Conservation (phyloP, 1,140 invertebrate genomes). For the Bombus pyrosoma region DNA sequence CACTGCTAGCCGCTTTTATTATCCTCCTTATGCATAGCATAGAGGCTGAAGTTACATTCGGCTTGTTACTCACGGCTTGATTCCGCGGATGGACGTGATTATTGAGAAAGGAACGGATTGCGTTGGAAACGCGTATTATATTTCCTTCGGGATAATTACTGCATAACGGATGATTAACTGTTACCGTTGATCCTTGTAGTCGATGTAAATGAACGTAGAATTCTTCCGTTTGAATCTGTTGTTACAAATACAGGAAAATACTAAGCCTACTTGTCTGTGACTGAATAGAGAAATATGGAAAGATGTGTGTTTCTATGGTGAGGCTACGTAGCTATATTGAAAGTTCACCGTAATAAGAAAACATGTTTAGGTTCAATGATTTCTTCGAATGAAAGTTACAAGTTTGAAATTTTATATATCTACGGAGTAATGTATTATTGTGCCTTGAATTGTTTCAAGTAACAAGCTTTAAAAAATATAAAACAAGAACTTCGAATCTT, state of each 20-base stretch:
- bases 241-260: background rate
- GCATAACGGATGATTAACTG: constrained; percentile 17
- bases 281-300: background rate
- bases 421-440: too few species aligned
- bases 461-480: too few species aligned
- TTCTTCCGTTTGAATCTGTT: background rate
- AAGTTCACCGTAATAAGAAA: too few species aligned
- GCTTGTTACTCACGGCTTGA: background rate
- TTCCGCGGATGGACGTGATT: constrained; percentile 13
- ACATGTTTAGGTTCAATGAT: too few species aligned
- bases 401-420: too few species aligned
- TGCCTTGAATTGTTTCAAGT: too few species aligned
- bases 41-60: background rate
- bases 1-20: constrained; percentile 40
- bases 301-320: background rate
- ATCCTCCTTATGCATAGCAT: constrained; percentile 6
- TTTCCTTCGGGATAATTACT: constrained; percentile 2
- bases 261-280: too few species aligned
- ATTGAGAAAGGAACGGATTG: background rate
- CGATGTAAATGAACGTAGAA: background rate
- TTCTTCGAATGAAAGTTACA: too few species aligned
- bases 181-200: background rate
- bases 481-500: too few species aligned
- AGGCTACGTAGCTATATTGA: too few species aligned
- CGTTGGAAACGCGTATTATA: background rate